Evolutionary conservation across 2,113 vertebrate genomes (phyloP), one percentile per base, ranked within the genome.

Genomic region (Saccopteryx leptura): DNA sequence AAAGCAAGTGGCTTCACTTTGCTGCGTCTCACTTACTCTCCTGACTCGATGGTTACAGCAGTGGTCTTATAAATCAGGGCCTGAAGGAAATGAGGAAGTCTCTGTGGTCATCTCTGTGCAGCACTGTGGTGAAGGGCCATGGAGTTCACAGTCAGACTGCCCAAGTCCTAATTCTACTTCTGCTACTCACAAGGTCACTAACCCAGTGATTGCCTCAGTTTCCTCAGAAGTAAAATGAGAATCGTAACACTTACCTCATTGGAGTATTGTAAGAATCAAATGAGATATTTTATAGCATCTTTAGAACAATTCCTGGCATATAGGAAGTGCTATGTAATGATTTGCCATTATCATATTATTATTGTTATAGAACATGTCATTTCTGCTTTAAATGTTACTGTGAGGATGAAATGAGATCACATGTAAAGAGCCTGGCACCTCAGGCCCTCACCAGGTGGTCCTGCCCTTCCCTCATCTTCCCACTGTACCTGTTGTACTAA

Each of bases 261-360:
- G 23, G 60, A 63, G 24, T 83, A 12, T 90, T 94, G 5, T 31
- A 46, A 87, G 31, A 91, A 50, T 92, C 52, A 90, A 86, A 79
- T 28, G 60, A 94, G 48, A 18, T 68, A 54, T 84, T 96, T 93
- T 50, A 61, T 24, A 72, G n/a, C 83, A 46, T 15, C 58, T 18
- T 85, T 80, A 78, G 71, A 65, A 78, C 14, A 92, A 87, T 86
- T 89, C 81, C 66, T 88, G 52, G 81, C 56, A 88, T 19, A 4
- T 24, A 48, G 9, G 4, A 93, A 84, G 63, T 56, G 12, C 28
- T 61, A 52, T 56, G 31, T 31, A 68, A 79, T 74, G 60, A 81
- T 52, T 26, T 88, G 54, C 56, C 19, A 65, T 72, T 26, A 68
- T 76, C 76, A 33, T 15, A 68, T 68, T 68, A 48, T 69, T n/a